Percentiles rank a stretch among this genome's conserved stretches.
phyloP scores from a whole-genome alignment of 2,797 vertebrate genomes.

The Morelia viridis region DNA sequence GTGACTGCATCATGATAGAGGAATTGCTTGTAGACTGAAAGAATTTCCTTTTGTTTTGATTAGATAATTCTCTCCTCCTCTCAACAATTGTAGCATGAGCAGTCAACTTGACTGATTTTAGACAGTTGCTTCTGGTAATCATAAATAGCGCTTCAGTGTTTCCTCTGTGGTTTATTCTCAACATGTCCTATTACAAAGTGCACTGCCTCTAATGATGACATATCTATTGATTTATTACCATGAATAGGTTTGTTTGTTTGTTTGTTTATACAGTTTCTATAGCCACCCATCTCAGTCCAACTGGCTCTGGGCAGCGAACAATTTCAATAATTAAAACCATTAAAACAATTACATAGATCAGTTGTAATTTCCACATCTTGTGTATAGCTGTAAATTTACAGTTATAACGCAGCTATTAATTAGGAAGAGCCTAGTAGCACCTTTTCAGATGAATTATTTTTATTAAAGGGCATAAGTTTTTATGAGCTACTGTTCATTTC shows the following conservation, averaged over 20 bases:
- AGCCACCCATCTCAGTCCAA: no score
- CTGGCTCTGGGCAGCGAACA: no score
- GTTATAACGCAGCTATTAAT: background rate
- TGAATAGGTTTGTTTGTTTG: background rate
- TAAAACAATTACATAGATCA: background rate
- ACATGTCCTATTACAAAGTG: background rate
- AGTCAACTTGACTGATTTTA: background rate
- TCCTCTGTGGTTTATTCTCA: background rate
- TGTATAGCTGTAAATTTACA: background rate
- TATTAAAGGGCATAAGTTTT: background rate
- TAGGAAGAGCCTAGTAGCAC: background rate
- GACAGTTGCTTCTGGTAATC: background rate
- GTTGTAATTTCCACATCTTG: background rate
- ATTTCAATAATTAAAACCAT: no score
- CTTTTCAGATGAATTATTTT: background rate
- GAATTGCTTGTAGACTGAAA: background rate
- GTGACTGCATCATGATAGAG: background rate
- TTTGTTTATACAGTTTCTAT: no score
- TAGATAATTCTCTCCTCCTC: background rate
- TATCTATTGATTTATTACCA: background rate
- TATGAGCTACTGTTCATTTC: background rate
- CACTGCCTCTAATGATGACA: background rate
- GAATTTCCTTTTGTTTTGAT: background rate
- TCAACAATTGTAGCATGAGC: background rate
- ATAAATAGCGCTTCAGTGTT: background rate